Percentiles rank a stretch among this genome's conserved stretches.
phyloP scores from a whole-genome alignment of 2,113 vertebrate species.

The Chionodraco myersi region DNA sequence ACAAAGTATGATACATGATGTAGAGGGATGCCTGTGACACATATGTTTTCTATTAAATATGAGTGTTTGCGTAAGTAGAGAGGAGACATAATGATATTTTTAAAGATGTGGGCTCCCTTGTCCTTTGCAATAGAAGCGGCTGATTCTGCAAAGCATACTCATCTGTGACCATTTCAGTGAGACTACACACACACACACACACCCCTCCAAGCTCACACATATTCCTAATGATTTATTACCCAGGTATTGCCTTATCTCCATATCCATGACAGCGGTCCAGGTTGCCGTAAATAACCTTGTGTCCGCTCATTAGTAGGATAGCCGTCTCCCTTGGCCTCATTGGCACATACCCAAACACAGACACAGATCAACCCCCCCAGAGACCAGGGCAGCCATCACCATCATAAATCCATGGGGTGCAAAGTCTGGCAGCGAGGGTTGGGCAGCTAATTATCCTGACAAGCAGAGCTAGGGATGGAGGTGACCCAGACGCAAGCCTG shows the following conservation, averaged over 20 bases:
- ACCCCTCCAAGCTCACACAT: conserved; percentile 17
- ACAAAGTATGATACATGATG: conserved; percentile 21
- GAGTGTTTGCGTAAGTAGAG: conserved; percentile 21
- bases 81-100: conserved; percentile 25
- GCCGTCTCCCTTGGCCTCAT: conserved; percentile 64
- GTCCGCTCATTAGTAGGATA: conserved; percentile 81
- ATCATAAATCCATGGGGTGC: conserved; percentile 71
- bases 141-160: conserved; percentile 29
- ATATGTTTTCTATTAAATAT: neutral
- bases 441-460: conserved; percentile 81
- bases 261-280: conserved; percentile 73
- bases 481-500: conserved; percentile 64
- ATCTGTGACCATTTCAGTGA: conserved; percentile 23
- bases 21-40: conserved; percentile 21
- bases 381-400: conserved; percentile 57
- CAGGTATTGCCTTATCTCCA: conserved; percentile 74
- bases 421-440: conserved; percentile 60
- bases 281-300: conserved; percentile 78
- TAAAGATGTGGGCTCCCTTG: conserved; percentile 27
- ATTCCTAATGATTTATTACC: conserved; percentile 74
- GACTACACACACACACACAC: conserved; percentile 25
- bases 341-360: conserved; percentile 54
- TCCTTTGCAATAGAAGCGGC: conserved; percentile 40
- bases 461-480: conserved; percentile 68
- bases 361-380: conserved; percentile 44